Evolutionary conservation across 2,888 invertebrate species (phyloP).

Genomic region (Heliconius charithonia): DNA sequence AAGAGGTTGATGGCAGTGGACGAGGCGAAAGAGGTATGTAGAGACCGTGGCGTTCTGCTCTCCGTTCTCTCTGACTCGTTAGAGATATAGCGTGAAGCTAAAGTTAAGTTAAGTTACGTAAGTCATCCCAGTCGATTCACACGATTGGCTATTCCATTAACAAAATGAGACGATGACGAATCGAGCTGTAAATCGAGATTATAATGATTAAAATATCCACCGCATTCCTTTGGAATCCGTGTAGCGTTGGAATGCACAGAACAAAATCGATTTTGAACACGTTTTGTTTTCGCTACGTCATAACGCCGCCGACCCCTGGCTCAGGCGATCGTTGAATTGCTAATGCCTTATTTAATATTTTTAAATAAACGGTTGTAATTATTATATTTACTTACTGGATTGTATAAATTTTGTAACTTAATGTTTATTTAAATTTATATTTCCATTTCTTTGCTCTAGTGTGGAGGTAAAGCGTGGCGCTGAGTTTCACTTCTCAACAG

Average conservation of each 20-base stretch:
- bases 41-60: no score
- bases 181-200: slow-evolving; percentile 80
- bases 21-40: no score
- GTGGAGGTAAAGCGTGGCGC: no score
- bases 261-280: slow-evolving; percentile 76
- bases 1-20: no score
- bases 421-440: no score
- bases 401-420: not conserved
- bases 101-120: slow-evolving; percentile 16
- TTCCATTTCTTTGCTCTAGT: no score
- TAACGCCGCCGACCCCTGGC: slow-evolving; percentile 67
- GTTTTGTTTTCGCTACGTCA: slow-evolving; percentile 83
- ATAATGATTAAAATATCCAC: slow-evolving; percentile 77
- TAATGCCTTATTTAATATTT: slow-evolving; percentile 12
- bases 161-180: slow-evolving; percentile 82
- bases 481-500: no score
- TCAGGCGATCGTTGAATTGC: slow-evolving; percentile 9
- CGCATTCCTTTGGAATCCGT: slow-evolving; percentile 77
- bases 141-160: slow-evolving; percentile 81
- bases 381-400: not conserved
- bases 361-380: slow-evolving; percentile 11
- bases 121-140: slow-evolving; percentile 70
- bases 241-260: slow-evolving; percentile 79
- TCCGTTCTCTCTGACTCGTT: no score
- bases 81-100: no score